These are phyloP conservation scores for Cremastinae sp. DNA, from an alignment of 2,888 invertebrate species.

Conservation along the genomic window DNA sequence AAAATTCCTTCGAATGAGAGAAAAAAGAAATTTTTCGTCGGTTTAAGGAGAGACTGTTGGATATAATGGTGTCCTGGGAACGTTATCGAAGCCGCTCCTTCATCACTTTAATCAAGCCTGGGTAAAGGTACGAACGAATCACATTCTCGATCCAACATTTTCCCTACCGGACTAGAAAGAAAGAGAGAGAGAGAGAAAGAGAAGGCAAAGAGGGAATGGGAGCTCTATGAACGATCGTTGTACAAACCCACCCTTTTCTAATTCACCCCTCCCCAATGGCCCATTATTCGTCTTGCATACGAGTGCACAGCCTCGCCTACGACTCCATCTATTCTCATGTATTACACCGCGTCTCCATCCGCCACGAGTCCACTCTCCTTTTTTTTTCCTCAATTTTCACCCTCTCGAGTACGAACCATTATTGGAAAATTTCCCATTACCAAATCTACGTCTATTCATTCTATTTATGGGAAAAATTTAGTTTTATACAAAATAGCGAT, in stretches of 20 bases:
- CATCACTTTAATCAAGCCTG: conserved; percentile 76
- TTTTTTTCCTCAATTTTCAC: conserved; percentile 41
- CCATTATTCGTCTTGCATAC: conserved; percentile 54
- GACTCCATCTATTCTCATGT: conserved; percentile 46
- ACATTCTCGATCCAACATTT: conserved; percentile 31
- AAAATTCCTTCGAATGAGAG: conserved; percentile 4
- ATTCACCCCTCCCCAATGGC: conserved; percentile 30
- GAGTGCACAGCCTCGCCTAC: conserved; percentile 42
- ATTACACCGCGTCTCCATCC: conserved; percentile 45
- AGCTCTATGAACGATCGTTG: conserved; percentile 17
- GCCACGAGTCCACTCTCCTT: conserved; percentile 22
- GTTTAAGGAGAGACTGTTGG: conserved; percentile 25
- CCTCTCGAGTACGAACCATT: conserved; percentile 4
- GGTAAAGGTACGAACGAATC: conserved; percentile 16
- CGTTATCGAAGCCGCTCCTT: conserved; percentile 77
- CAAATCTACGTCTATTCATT: no score
- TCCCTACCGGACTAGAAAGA: conserved; percentile 18
- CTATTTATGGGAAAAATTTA: no score
- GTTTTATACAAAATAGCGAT: no score
- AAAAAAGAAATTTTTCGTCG: neutral
- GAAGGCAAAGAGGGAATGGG: no score
- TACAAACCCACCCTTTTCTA: conserved; percentile 34
- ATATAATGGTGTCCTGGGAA: conserved; percentile 32
- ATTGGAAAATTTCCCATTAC: conserved; percentile 2
- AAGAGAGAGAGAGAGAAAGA: no score